Evolutionary conservation across 2,888 invertebrate genomes (phyloP).

Genomic region (Lathronympha strigana): DNA sequence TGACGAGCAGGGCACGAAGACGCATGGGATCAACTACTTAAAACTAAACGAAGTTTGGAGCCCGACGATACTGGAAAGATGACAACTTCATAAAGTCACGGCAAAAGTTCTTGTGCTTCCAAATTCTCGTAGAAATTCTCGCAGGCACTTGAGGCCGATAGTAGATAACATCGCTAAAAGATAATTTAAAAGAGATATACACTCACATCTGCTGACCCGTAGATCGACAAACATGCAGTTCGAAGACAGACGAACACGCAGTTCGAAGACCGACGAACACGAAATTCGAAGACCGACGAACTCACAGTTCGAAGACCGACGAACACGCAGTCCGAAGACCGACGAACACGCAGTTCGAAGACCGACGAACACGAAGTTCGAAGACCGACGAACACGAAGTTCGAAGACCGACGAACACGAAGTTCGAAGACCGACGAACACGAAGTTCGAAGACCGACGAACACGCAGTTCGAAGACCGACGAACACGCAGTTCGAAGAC

Average conservation of each 20-base stretch:
- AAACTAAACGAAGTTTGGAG: not conserved
- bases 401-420: constrained; percentile 11
- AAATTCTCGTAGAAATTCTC: no score
- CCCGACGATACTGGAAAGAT: not conserved
- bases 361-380: constrained; percentile 9
- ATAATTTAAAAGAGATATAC: constrained; percentile 2
- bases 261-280: constrained; percentile 10
- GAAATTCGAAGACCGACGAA: not conserved
- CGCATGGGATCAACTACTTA: not conserved
- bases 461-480: constrained; percentile 14
- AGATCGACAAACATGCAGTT: constrained; percentile 9
- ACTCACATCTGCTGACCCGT: not conserved
- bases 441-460: constrained; percentile 12
- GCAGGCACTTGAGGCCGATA: no score
- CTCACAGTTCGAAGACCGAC: not conserved
- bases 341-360: constrained; percentile 1
- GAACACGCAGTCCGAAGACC: constrained; percentile 1
- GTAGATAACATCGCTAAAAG: not conserved
- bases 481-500: constrained; percentile 11
- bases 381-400: not conserved
- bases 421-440: constrained; percentile 8
- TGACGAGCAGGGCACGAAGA: not conserved
- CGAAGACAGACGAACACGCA: constrained; percentile 18
- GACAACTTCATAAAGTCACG: not conserved
- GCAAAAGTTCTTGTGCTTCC: not conserved